Evolutionary conservation across 1,140 invertebrate genomes (phyloP).

Genomic region (Gonioctena quinquepunctata): DNA sequence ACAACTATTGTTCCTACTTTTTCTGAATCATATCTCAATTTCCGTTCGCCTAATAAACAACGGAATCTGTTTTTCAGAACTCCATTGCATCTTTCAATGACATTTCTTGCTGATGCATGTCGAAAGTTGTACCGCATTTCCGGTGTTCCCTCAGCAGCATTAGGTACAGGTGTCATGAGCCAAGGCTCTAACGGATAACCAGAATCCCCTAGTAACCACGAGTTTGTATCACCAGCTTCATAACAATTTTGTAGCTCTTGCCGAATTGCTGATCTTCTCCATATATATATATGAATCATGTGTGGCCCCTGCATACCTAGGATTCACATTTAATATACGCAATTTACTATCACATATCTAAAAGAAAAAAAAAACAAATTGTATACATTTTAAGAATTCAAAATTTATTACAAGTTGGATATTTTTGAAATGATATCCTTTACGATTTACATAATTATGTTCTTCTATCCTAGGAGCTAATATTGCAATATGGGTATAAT

Average conservation of each 20-base stretch:
- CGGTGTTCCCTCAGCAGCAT: background rate
- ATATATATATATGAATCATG: slow-evolving; percentile 47
- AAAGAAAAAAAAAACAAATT: background rate
- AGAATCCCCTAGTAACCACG: slow-evolving; percentile 9
- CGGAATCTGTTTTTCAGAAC: slow-evolving; percentile 9
- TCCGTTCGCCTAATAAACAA: background rate
- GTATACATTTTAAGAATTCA: background rate
- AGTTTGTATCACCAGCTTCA: background rate
- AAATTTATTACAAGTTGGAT: background rate
- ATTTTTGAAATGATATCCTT: slow-evolving; percentile 5
- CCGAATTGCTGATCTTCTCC: slow-evolving; percentile 14
- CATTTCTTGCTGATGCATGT: background rate
- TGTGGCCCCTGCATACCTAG: slow-evolving; percentile 45
- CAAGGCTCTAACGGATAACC: slow-evolving; percentile 2
- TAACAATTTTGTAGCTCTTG: slow-evolving; percentile 12
- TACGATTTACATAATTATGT: background rate
- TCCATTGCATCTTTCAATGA: slow-evolving; percentile 7
- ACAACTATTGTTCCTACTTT: background rate
- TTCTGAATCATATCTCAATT: slow-evolving; percentile 5
- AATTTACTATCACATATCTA: background rate
- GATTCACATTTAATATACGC: background rate
- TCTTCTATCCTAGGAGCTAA: background rate
- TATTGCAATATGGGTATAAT: background rate
- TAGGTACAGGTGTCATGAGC: background rate
- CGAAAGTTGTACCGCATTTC: background rate